Percentiles rank a stretch among this genome's conserved stretches.
Conservation (phyloP, 2,113 vertebrate genomes). For the Ornithorhynchus anatinus region DNA sequence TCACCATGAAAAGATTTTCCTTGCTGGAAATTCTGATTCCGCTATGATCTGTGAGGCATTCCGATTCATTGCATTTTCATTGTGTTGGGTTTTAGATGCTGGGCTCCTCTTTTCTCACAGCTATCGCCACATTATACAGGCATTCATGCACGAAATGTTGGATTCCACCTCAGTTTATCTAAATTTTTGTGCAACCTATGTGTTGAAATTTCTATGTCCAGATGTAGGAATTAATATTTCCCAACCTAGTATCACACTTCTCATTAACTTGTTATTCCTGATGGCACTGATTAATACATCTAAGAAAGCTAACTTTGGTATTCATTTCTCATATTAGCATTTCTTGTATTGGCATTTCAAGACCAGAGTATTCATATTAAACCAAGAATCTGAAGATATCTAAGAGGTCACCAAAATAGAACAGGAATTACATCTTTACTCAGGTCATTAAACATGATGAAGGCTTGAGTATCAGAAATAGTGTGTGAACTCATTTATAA, state of each 20-base stretch:
- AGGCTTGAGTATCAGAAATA: slow-evolving; percentile 72
- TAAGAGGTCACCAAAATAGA: slow-evolving; percentile 65
- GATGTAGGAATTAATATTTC: slow-evolving; percentile 70
- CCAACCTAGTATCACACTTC: slow-evolving; percentile 69
- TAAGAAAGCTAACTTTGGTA: slow-evolving; percentile 64
- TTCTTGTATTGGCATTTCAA: slow-evolving; percentile 75
- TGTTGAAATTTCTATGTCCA: slow-evolving; percentile 74
- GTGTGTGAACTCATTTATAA: slow-evolving; percentile 66
- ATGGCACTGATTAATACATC: slow-evolving; percentile 56
- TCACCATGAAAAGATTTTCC: slow-evolving; percentile 99
- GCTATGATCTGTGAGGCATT: slow-evolving; percentile 99
- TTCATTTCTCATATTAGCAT: slow-evolving; percentile 68
- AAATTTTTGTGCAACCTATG: slow-evolving; percentile 77
- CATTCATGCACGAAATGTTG: slow-evolving; percentile 94
- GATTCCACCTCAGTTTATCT: slow-evolving; percentile 87
- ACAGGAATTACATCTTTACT: slow-evolving; percentile 72
- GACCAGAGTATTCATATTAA: slow-evolving; percentile 64
- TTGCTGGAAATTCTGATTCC: slow-evolving; percentile 99
- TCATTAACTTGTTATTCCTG: slow-evolving; percentile 60
- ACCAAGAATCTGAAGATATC: slow-evolving; percentile 65
- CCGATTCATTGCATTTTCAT: slow-evolving; percentile 97
- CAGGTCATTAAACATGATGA: slow-evolving; percentile 78
- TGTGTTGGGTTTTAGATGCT: slow-evolving; percentile 91
- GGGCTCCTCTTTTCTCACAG: slow-evolving; percentile 86
- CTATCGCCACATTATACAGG: slow-evolving; percentile 90